A percentile compares a stretch with the other conserved stretches of the same genome.
Conservation (phyloP, 2,888 invertebrate genomes). For the Palloptera scutellata region DNA sequence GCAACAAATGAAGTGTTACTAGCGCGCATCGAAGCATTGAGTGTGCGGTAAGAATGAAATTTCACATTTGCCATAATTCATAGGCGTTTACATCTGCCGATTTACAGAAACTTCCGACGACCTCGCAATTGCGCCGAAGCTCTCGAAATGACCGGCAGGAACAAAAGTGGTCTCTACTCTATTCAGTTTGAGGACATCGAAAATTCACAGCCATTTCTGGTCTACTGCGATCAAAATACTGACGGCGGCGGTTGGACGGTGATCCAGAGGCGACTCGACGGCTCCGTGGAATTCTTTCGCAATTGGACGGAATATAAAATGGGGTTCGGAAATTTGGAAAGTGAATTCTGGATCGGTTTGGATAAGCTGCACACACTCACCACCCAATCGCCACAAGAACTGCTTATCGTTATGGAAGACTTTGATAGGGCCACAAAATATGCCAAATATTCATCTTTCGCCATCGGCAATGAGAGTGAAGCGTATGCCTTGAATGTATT, state of each 20-base stretch:
- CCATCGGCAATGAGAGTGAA: slow-evolving; percentile 72
- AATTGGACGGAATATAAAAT: slow-evolving; percentile 73
- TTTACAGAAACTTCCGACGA: background rate
- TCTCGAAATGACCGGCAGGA: background rate
- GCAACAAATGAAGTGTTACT: no score
- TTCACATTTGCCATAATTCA: no score
- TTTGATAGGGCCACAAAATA: slow-evolving; percentile 67
- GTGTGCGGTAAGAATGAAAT: no score
- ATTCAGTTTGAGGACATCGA: background rate
- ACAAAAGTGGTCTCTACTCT: slow-evolving; percentile 7
- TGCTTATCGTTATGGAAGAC: slow-evolving; percentile 72
- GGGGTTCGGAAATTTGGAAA: slow-evolving; percentile 76
- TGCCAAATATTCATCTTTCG: slow-evolving; percentile 72
- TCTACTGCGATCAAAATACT: slow-evolving; percentile 67
- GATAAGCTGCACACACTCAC: slow-evolving; percentile 70
- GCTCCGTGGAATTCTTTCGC: slow-evolving; percentile 72
- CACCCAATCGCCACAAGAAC: slow-evolving; percentile 65
- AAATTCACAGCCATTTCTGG: slow-evolving; percentile 70
- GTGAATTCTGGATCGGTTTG: slow-evolving; percentile 76
- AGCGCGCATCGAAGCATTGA: no score
- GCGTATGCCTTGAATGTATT: slow-evolving; percentile 73
- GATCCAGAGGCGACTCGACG: slow-evolving; percentile 72
- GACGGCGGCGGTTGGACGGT: slow-evolving; percentile 76
- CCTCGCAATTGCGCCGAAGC: slow-evolving; percentile 22
- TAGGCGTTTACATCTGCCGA: no score